Conservation (phyloP, 2,113 vertebrate genomes). For the Rhinolophus sinicus region DNA sequence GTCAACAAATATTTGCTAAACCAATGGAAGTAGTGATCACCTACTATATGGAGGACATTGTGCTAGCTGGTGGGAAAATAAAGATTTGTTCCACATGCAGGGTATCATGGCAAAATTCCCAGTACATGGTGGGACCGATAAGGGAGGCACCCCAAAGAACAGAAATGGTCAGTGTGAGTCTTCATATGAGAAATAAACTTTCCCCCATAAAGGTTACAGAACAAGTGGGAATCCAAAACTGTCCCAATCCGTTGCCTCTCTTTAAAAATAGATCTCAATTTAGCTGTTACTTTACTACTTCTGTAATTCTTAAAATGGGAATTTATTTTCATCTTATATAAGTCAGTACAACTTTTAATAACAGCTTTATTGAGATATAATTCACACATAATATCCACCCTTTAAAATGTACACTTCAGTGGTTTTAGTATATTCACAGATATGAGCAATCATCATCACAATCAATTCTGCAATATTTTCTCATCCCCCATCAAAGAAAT, state of each 20-base stretch:
- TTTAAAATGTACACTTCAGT: constrained; percentile 1
- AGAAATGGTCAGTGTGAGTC: background rate
- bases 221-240: background rate
- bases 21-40: background rate
- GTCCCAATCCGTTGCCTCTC: background rate
- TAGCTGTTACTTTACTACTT: constrained; percentile 18
- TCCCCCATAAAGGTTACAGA: constrained; percentile 8
- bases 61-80: background rate
- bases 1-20: constrained; percentile 43
- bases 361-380: background rate
- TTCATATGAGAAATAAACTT: constrained; percentile 49
- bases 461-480: background rate
- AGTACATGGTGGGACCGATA: background rate
- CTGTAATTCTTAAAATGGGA: background rate
- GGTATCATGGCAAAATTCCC: background rate
- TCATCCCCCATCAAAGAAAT: background rate
- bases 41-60: background rate
- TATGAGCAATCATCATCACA: background rate
- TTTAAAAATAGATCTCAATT: constrained; percentile 24
- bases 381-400: background rate
- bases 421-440: background rate
- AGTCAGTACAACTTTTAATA: background rate
- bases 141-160: background rate
- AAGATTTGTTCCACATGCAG: background rate
- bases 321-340: background rate